Evolutionary conservation across 2,888 invertebrate genomes (phyloP), one percentile per base, ranked within the genome.

Genomic region (Oxytorus armatus): DNA sequence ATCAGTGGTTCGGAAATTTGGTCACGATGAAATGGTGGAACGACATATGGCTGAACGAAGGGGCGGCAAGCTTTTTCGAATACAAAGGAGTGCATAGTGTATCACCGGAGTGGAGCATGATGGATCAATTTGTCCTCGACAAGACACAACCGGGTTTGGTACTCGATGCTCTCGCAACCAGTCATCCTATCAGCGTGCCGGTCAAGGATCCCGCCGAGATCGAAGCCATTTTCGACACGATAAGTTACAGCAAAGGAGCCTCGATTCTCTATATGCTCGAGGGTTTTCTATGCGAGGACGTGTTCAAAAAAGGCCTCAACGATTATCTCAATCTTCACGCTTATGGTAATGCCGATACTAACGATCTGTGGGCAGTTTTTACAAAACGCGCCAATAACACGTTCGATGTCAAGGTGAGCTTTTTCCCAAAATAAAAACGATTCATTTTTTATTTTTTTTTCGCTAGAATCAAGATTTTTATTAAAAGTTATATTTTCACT

Each of bases 21-120:
- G 98, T 98, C 0, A 98, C 98, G 0, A 98, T 98, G 93, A 96
- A 96, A 86, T 98, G 97, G 97, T 98, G 97, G 97, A 97, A 96
- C 61, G 96, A 98, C 84, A 93, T 96, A 63, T 98, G 98, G 98
- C 93, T 98, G 81, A 96, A 98, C 90, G 98, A 98, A 90, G 98
- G 96, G 0, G 95, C 97, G 79, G 97, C 97, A 0, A 96, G 95
- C 63, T 96, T 96, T 86, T 94, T 97, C 83, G 96, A 97, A 83
- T 96, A 97, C 91, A 93, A 95, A 77, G 96, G 95, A 0, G 94
- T 95, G 1, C 93, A 94, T 85, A 92, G 93, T 85, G 93, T 95
- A 63, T 93, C 93, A 86, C 94, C 94, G 1, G 93, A 94, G 70
- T 95, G 95, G 95, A 93, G 93, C 86, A 95, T 95, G 95, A 94